Conservation (phyloP, 2,888 invertebrate species). For the Therioaphis trifolii region DNA sequence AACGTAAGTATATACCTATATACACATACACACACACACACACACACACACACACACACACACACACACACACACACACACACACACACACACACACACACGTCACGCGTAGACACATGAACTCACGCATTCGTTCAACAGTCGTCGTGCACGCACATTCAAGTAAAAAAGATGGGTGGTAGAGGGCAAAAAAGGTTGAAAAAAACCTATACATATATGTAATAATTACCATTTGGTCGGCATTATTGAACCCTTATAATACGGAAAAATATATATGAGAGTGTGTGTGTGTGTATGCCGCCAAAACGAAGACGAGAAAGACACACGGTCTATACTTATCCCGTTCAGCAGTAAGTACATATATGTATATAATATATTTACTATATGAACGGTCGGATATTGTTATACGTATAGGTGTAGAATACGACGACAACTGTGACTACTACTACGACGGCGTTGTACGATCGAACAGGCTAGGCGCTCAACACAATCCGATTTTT, state of each 20-base stretch:
- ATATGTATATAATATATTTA: too few species aligned
- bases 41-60: background rate
- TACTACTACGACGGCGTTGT: too few species aligned
- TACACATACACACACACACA: too few species aligned
- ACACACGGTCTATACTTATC: conserved; percentile 45
- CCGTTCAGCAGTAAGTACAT: too few species aligned
- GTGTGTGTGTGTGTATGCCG: background rate
- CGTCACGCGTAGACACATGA: too few species aligned
- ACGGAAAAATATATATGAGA: background rate
- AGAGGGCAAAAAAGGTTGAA: background rate
- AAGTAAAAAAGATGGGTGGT: background rate
- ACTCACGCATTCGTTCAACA: too few species aligned
- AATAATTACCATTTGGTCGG: conserved; percentile 52
- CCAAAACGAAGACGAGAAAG: conserved; percentile 31
- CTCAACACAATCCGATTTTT: too few species aligned
- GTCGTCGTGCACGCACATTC: conserved; percentile 39
- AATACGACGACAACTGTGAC: background rate
- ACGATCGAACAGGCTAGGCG: too few species aligned
- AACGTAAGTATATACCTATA: too few species aligned
- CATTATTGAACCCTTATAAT: conserved; percentile 35
- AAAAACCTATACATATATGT: background rate
- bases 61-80: background rate
- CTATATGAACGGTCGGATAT: background rate
- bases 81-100: too few species aligned
- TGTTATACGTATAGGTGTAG: background rate